phyloP scores from a whole-genome alignment of 2,888 invertebrate species.

The Drosophila meridionalis region DNA sequence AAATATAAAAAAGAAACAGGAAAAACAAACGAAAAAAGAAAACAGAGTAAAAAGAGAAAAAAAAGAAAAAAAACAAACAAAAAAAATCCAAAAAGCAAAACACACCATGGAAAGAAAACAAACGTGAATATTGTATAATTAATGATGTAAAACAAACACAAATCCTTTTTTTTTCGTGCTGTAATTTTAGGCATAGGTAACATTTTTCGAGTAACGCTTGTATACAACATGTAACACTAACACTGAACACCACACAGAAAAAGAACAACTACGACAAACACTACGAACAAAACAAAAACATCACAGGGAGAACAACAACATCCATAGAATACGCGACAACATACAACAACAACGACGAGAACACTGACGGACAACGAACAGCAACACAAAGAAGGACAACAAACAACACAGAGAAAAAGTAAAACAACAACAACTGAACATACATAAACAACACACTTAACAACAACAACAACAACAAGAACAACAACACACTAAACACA shows the following conservation, averaged over 20 bases:
- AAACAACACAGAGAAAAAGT: background rate
- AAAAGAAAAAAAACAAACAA: background rate
- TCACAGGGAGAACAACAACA: background rate
- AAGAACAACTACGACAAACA: conserved; percentile 8
- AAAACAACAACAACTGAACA: background rate
- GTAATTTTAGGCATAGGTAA: conserved; percentile 61
- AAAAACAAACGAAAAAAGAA: background rate
- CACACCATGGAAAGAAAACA: background rate
- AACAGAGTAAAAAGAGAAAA: background rate
- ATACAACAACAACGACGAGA: background rate
- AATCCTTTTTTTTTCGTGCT: conserved; percentile 50
- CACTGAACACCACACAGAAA: conserved; percentile 11
- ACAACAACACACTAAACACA: background rate
- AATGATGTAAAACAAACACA: conserved; percentile 32
- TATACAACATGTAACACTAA: conserved; percentile 18
- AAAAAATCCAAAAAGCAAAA: too few relatives aligned
- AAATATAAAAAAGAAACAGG: conserved; percentile 8
- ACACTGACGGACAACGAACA: background rate
- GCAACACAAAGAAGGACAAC: background rate
- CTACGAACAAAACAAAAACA: conserved; percentile 3
- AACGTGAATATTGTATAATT: conserved; percentile 45
- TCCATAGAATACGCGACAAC: too few relatives aligned
- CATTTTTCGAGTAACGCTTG: conserved; percentile 40
- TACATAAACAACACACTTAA: background rate
- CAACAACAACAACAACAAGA: background rate